A percentile compares a stretch with the other conserved stretches of the same genome.
These are phyloP conservation scores for Sicus ferrugineus DNA, from an alignment of 2,888 invertebrate species.

Conservation along the genomic window DNA sequence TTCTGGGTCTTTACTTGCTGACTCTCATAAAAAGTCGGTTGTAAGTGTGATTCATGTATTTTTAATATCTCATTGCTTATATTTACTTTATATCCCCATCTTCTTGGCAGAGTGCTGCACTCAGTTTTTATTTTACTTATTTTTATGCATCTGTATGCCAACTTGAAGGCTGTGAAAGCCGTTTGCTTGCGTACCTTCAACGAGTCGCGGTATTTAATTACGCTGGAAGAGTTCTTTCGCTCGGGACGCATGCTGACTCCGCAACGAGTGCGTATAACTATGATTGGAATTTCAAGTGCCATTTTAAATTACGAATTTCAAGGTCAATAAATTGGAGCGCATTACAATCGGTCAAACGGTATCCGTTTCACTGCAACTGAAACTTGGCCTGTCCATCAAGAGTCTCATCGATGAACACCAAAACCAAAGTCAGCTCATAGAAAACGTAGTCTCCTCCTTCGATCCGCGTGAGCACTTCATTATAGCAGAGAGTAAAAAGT, in stretches of 20 bases:
- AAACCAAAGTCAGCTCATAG: constrained; percentile 58
- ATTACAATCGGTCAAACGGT: constrained; percentile 70
- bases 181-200: constrained; percentile 84
- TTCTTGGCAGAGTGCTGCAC: constrained; percentile 75
- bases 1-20: constrained; percentile 79
- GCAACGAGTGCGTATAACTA: constrained; percentile 65
- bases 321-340: constrained; percentile 75
- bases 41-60: constrained; percentile 53
- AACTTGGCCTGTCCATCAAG: constrained; percentile 60
- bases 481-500: constrained; percentile 62
- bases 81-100: background rate
- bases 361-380: constrained; percentile 61
- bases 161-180: constrained; percentile 85
- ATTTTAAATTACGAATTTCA: background rate
- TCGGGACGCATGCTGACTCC: constrained; percentile 72
- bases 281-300: background rate
- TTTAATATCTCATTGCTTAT: background rate
- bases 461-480: constrained; percentile 64
- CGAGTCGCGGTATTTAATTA: constrained; percentile 76
- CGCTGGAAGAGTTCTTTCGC: constrained; percentile 74
- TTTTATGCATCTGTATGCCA: constrained; percentile 81
- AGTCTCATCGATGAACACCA: constrained; percentile 62
- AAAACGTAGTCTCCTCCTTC: constrained; percentile 63
- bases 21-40: constrained; percentile 69
- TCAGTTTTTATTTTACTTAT: constrained; percentile 78